Evolutionary conservation across 92 coral and sea anemone genomes (phyloP).

Genomic region (Porites divaricata): DNA sequence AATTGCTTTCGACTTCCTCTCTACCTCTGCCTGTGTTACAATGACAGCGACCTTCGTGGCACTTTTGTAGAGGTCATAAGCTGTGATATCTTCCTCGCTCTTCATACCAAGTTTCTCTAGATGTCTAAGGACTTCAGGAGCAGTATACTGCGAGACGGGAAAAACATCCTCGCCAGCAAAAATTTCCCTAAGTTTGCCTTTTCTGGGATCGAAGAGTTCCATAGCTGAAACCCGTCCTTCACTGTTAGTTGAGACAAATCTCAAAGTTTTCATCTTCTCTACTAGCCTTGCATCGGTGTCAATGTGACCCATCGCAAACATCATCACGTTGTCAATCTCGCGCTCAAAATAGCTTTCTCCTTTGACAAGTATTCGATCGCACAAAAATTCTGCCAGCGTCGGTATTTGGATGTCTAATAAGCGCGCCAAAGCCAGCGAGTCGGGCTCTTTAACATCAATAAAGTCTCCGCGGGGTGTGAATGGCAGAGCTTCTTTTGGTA

Average conservation of each 20-base stretch:
- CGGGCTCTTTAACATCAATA: slow-evolving; percentile 46
- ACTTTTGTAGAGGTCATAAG: slow-evolving; percentile 34
- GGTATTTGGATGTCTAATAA: slow-evolving; percentile 22
- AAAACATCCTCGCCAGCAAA: slow-evolving; percentile 51
- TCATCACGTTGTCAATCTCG: slow-evolving; percentile 56
- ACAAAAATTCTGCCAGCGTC: slow-evolving; percentile 31
- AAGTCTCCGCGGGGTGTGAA: slow-evolving; percentile 31
- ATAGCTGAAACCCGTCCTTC: slow-evolving; percentile 29
- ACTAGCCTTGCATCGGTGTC: slow-evolving; percentile 14
- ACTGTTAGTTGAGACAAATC: slow-evolving; percentile 36
- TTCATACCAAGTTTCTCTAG: slow-evolving; percentile 55
- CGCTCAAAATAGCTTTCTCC: slow-evolving; percentile 1
- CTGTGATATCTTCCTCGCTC: slow-evolving; percentile 30
- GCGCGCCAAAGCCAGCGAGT: slow-evolving; percentile 44
- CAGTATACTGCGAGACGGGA: slow-evolving; percentile 33
- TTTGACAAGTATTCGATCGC: slow-evolving; percentile 21
- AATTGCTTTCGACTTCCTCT: slow-evolving; percentile 47
- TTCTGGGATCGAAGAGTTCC: slow-evolving; percentile 64
- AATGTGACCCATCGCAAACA: slow-evolving; percentile 32
- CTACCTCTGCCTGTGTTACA: slow-evolving; percentile 6
- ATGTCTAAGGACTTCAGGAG: slow-evolving; percentile 20
- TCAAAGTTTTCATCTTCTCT: slow-evolving; percentile 19
- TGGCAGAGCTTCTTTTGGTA: slow-evolving; percentile 45
- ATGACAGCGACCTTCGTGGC: slow-evolving; percentile 12
- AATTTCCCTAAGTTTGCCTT: not conserved